phyloP scores from a whole-genome alignment of 2,888 invertebrate species.

The Scaptodrosophila latifasciaeformis region DNA sequence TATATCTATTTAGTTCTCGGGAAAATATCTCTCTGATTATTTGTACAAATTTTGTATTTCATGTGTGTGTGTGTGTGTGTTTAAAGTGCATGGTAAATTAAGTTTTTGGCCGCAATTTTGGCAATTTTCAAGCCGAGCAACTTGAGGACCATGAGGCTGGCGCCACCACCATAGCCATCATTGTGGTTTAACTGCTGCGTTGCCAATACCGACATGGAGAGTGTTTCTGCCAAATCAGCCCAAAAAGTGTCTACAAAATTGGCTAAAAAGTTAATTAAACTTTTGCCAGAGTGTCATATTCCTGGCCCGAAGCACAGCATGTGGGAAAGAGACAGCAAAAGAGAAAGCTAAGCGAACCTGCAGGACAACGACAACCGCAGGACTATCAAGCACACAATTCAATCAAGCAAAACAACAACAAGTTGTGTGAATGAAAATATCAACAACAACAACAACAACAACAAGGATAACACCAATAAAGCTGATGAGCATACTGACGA shows the following conservation, averaged over 20 bases:
- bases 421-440: too few species aligned
- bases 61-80: background rate
- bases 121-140: too few species aligned
- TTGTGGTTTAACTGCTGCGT: conserved; percentile 1
- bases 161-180: too few species aligned
- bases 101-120: background rate
- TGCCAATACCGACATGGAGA: too few species aligned
- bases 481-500: too few species aligned
- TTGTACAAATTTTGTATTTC: too few species aligned
- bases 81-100: conserved; percentile 3
- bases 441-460: conserved; percentile 9
- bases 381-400: conserved; percentile 61
- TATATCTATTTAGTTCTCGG: too few species aligned
- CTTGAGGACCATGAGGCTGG: background rate
- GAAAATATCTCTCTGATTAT: too few species aligned
- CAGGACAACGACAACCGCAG: conserved; percentile 32
- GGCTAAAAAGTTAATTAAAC: conserved; percentile 60
- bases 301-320: too few species aligned
- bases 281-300: conserved; percentile 35
- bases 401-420: conserved; percentile 44
- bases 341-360: too few species aligned
- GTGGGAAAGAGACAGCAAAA: background rate
- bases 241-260: conserved; percentile 47
- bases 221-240: background rate
- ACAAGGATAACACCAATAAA: conserved; percentile 12